A percentile compares a stretch with the other conserved stretches of the same genome.
phyloP scores from a whole-genome alignment of 2,113 vertebrate genomes.

The Propithecus coquereli region DNA sequence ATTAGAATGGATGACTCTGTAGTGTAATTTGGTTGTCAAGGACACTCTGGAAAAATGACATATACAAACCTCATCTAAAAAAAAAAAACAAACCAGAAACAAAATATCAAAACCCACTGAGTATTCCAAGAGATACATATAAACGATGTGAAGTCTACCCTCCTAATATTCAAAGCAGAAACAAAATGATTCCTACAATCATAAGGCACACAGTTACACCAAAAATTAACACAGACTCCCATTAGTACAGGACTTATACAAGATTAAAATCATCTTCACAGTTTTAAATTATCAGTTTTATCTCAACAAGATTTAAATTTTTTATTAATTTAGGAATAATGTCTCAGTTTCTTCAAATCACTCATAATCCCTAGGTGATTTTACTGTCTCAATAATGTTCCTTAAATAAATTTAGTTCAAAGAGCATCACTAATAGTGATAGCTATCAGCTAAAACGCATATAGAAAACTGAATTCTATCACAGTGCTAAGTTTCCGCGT shows the following conservation, averaged over 20 bases:
- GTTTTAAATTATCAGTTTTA: conserved; percentile 11
- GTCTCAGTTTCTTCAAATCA: conserved; percentile 13
- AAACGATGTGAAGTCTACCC: neutral
- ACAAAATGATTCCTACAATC: neutral
- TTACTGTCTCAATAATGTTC: neutral
- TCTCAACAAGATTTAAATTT: conserved; percentile 26
- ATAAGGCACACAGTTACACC: neutral
- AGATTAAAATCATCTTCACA: conserved; percentile 8
- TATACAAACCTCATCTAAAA: neutral
- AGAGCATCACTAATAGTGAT: neutral
- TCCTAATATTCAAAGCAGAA: neutral
- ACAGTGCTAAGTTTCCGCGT: neutral
- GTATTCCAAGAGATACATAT: neutral
- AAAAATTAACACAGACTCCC: neutral
- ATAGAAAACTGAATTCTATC: neutral
- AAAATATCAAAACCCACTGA: neutral
- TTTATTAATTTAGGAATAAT: conserved; percentile 12
- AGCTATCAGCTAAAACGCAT: neutral
- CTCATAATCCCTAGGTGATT: neutral
- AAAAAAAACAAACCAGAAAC: neutral
- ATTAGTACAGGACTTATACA: neutral
- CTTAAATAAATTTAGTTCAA: conserved; percentile 6
- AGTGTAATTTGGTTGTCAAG: conserved; percentile 3
- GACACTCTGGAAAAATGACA: neutral
- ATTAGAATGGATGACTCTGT: neutral